Base-by-base conservation (phyloP, 2,888 invertebrate species). In the Geotrupes spiniger region DNA sequence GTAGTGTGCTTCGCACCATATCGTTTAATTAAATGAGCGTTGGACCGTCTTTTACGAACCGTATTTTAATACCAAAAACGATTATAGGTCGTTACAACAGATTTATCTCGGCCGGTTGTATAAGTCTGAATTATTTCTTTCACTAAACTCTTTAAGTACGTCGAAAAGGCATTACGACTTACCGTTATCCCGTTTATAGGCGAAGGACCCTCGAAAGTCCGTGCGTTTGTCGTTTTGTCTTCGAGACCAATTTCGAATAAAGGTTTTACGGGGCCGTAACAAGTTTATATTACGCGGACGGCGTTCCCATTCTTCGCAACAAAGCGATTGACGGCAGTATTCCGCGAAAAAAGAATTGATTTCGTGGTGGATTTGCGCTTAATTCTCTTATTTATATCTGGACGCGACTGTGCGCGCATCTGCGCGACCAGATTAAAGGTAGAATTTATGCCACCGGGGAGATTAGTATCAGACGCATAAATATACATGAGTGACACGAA, bases 301-400 rank as follows among this genome's bases (percentile, higher is more conserved):
- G 33, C 11, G 33, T 15, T 33, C 11, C 33, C 15, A 33, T 33
- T 33, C 33, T 33, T 15, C 33, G 11, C 6, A 21, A 21, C 21
- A 21, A 21, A 21, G 21, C 21, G 6, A 21, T 21, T 21, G 21
- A 21, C 21, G 21, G 21, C 21, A 21, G 21, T 12, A 33, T 33
- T 33, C 33, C 14, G 33, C 33, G 33, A 33, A 33, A 33, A 33
- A 33, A 33, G 33, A 33, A 33, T 33, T 33, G 33, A 33, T 33
- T 33, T 33, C 33, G 33, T 40, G 40, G 17, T 40, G 27, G 40
- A 40, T 40, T 40, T 40, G 25, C 25, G 40, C 27, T 40, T 40
- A 40, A 40, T 40, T 40, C 40, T 27, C 26, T 40, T 40, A 40
- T 40, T 40, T 40, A 40, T 40, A 10, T 25, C 15, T 25, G 40